Evolutionary conservation across 2,888 invertebrate genomes (phyloP), one percentile per base, ranked within the genome.

Genomic region (Anorthoa munda): DNA sequence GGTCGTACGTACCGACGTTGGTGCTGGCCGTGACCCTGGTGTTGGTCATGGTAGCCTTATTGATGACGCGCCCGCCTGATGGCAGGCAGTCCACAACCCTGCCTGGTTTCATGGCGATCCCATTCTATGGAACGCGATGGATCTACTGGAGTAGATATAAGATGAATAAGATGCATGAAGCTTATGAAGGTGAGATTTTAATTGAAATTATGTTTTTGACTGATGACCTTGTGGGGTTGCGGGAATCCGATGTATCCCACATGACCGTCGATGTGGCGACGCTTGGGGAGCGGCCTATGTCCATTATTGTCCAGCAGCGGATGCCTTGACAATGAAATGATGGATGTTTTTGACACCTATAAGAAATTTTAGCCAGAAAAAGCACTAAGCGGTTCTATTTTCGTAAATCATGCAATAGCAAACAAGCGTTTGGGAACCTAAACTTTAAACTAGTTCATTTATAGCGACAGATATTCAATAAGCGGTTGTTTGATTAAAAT

Each of bases 51-150:
- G 93, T 90, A 4, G 93, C 94, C 1, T 94, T 93, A 2, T 77
- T 95, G 23, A 82, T 92, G 11, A 89, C 92, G 0, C 89, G 94
- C 2, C 80, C 92, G 0, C 81, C 90, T 0, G 94, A 95, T 46
- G 86, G 86, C 56, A 93, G 92, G 82, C 88, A 87, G 9, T 83
- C 88, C 2, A 77, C 88, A 1, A 86, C 92, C 61, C 97, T 98
- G 58, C 98, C 98, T 0, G 98, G 98, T 1, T 98, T 98, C 0
- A 93, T 97, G 13, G 92, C 97, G 0, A 87, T 98, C 58, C 98
- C 98, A 0, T 93, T 98, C 53, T 88, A 98, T 46, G 98, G 98
- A 9, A 98, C 98, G 7, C 96, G 97, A 70, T 98, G 98, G 98
- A 97, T 98, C 67, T 98, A 97, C 91, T 97, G 97, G 86, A 97